Conservation (phyloP, 2,797 vertebrate genomes). For the Pangasius djambal region DNA sequence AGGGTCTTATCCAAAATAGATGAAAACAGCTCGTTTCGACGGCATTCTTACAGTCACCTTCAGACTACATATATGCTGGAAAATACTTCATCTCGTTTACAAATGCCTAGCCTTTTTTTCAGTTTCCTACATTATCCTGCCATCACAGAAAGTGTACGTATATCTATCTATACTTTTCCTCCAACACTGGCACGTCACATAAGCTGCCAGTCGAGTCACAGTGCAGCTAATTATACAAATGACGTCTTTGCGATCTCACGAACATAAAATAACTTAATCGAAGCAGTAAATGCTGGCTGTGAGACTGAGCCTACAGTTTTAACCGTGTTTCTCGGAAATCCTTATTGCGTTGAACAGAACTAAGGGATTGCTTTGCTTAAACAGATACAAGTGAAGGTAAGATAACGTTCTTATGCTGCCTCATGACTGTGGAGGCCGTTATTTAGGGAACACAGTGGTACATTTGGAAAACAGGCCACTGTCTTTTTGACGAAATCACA, state of each 20-base stretch:
- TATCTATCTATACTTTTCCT: not conserved
- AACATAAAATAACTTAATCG: not conserved
- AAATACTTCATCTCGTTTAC: not conserved
- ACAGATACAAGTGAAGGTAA: not conserved
- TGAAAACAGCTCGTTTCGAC: slow-evolving; percentile 35
- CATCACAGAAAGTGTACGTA: not conserved
- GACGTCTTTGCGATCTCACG: not conserved
- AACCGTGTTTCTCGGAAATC: not conserved
- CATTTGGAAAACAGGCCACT: not conserved
- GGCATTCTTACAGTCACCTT: not conserved
- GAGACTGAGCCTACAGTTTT: not conserved
- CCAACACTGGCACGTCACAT: not conserved
- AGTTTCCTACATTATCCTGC: not conserved
- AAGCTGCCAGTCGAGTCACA: not conserved
- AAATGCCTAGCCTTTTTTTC: not conserved
- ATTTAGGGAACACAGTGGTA: not conserved
- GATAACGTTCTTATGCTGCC: not conserved
- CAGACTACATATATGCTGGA: not conserved
- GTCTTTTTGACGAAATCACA: not conserved
- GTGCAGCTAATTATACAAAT: not conserved
- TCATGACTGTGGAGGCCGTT: not conserved
- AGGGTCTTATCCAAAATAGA: slow-evolving; percentile 50
- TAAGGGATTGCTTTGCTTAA: not conserved
- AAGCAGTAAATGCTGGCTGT: not conserved
- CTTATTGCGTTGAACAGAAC: not conserved